Percentiles rank a stretch among this genome's conserved stretches.
Evolutionary conservation across 2,888 invertebrate genomes (phyloP).

Genomic region (Entomobrya multifasciata): DNA sequence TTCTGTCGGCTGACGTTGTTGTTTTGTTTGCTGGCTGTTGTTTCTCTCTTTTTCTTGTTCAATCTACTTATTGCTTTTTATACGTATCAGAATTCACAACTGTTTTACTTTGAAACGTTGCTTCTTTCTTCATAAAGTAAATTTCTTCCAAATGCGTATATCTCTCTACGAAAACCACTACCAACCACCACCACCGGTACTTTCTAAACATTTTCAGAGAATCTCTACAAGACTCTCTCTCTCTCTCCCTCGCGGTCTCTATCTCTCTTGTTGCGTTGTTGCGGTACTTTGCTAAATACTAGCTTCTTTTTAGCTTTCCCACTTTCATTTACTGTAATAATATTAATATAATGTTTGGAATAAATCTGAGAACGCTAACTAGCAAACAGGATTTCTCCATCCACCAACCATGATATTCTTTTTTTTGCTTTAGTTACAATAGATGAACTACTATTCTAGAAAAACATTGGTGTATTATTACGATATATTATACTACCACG

Average conservation of each 20-base stretch:
- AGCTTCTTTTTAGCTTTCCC: no score
- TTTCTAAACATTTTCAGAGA: not conserved
- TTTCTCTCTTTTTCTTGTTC: conserved; percentile 30
- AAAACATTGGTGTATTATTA: not conserved
- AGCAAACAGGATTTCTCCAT: conserved; percentile 34
- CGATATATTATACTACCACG: not conserved
- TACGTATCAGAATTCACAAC: no score
- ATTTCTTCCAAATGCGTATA: no score
- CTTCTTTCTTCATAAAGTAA: conserved; percentile 13
- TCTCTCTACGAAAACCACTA: no score
- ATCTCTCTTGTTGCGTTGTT: not conserved
- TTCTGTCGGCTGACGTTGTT: conserved; percentile 57
- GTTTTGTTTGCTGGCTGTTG: no score
- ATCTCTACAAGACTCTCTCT: not conserved
- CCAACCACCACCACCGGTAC: conserved; percentile 9
- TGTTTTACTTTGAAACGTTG: conserved; percentile 18
- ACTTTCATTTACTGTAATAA: conserved; percentile 22
- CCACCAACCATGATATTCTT: conserved; percentile 37
- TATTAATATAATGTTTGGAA: conserved; percentile 33
- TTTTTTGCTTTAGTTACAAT: not conserved
- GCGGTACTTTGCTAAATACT: conserved; percentile 2
- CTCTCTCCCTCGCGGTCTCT: no score
- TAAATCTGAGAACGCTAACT: conserved; percentile 51
- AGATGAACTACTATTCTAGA: conserved; percentile 4
- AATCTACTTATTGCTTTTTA: conserved; percentile 47